These are phyloP conservation scores for Ceyx cyanopectus DNA, from an alignment of 2,113 vertebrate species.

Conservation along the genomic window DNA sequence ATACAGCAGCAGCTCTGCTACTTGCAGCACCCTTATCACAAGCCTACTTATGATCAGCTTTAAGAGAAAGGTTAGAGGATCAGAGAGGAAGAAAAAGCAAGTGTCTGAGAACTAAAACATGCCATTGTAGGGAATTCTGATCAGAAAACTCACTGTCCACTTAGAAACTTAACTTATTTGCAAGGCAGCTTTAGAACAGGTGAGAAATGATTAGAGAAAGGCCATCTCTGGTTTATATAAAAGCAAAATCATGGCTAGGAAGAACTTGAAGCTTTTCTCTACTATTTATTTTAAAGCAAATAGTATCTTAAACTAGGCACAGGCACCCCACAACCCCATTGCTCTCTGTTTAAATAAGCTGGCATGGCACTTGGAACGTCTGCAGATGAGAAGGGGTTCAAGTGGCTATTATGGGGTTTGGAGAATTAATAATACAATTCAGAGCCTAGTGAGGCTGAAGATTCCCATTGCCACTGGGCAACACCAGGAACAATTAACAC, in stretches of 20 bases:
- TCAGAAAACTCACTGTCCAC: neutral
- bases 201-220: neutral
- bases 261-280: neutral
- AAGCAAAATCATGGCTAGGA: neutral
- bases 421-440: slow-evolving; percentile 10
- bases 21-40: neutral
- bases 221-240: neutral
- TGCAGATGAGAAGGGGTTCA: slow-evolving; percentile 20
- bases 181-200: neutral
- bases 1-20: neutral
- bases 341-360: slow-evolving; percentile 59
- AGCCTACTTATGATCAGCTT: neutral
- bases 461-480: neutral
- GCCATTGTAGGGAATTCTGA: neutral
- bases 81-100: neutral
- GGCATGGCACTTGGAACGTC: neutral
- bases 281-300: neutral
- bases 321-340: neutral
- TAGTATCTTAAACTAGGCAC: neutral
- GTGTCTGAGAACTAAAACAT: neutral
- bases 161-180: neutral
- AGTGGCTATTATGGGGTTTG: neutral
- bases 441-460: neutral
- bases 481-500: neutral
- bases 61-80: neutral